phyloP scores from a whole-genome alignment of 2,888 invertebrate genomes.

The Epinotia nisella region DNA sequence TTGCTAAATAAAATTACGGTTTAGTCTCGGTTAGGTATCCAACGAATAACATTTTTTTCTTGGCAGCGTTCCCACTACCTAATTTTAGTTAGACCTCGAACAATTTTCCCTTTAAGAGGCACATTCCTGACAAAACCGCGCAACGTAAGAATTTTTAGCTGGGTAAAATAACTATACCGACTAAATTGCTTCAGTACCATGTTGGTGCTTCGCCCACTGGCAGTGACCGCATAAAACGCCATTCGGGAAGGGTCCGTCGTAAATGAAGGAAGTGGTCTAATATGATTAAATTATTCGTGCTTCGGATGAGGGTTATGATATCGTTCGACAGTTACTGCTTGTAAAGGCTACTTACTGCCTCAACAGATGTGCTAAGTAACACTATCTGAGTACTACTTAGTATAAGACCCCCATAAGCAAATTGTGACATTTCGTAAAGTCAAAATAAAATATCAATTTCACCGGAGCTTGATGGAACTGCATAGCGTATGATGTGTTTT shows the following conservation, averaged over 20 bases:
- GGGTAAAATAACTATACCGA: not conserved
- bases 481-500: no score
- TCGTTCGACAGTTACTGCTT: constrained; percentile 13
- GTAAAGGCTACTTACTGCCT: constrained; percentile 31
- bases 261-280: constrained; percentile 36
- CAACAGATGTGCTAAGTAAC: constrained; percentile 24
- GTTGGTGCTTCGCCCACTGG: not conserved
- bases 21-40: not conserved
- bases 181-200: constrained; percentile 7
- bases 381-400: constrained; percentile 5
- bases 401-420: no score
- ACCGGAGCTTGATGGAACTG: not conserved
- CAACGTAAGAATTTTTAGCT: no score
- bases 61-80: constrained; percentile 5
- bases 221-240: constrained; percentile 30
- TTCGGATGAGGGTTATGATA: constrained; percentile 30
- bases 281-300: constrained; percentile 37
- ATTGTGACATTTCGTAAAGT: no score
- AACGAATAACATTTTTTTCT: not conserved
- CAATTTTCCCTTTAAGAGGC: not conserved
- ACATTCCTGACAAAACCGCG: not conserved
- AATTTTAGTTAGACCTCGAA: constrained; percentile 22
- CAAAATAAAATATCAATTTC: not conserved
- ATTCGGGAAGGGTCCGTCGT: constrained; percentile 27
- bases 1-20: not conserved